phyloP scores from a whole-genome alignment of 2,888 invertebrate species.

The Celastrina argiolus region DNA sequence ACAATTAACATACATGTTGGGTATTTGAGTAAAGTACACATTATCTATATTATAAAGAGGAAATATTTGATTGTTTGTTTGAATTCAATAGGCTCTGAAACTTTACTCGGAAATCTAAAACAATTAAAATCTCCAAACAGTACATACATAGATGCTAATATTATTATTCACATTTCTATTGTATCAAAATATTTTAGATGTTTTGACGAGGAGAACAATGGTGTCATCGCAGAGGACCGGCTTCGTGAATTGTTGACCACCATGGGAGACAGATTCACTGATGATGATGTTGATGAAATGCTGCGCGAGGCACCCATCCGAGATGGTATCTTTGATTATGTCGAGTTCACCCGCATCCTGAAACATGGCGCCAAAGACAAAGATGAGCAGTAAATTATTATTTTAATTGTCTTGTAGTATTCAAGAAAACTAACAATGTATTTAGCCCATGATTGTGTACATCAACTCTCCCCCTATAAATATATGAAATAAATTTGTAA shows the following conservation, averaged over 20 bases:
- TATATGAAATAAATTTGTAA: constrained; percentile 31
- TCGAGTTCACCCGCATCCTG: constrained; percentile 98
- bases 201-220: constrained; percentile 97
- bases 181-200: constrained; percentile 71
- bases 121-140: neutral
- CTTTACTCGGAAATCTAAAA: neutral
- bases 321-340: constrained; percentile 95
- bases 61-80: no score
- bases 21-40: no score
- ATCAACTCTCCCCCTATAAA: constrained; percentile 2
- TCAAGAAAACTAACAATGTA: constrained; percentile 9
- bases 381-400: constrained; percentile 90
- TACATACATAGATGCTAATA: neutral
- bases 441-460: neutral
- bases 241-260: constrained; percentile 96
- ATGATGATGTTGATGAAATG: constrained; percentile 99
- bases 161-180: neutral
- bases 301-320: constrained; percentile 98
- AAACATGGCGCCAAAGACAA: constrained; percentile 99
- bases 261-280: constrained; percentile 98
- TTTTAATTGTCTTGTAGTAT: neutral
- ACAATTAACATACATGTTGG: no score
- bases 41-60: no score
- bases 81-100: no score
- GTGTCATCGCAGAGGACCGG: constrained; percentile 95